Percentiles rank a stretch among this genome's conserved stretches.
phyloP scores from a whole-genome alignment of 2,113 vertebrate species.

The Aleadryas rufinucha region DNA sequence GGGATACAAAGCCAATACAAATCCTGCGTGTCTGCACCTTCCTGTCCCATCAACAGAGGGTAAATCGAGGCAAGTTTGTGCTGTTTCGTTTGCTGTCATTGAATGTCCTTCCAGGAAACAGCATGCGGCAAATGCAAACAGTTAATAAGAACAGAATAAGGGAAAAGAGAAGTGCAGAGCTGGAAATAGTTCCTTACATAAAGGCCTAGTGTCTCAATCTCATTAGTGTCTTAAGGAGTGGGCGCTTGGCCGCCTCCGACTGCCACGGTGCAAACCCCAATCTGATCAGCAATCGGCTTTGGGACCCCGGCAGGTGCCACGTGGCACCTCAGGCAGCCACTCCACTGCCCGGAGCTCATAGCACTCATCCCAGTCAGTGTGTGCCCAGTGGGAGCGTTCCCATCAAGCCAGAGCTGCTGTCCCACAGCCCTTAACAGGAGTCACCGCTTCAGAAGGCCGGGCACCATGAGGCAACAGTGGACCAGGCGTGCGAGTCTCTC shows the following conservation, averaged over 20 bases:
- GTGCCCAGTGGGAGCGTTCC: rapidly evolving
- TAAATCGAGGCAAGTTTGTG: neutral
- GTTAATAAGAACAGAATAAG: neutral
- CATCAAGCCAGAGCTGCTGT: neutral
- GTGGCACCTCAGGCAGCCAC: neutral
- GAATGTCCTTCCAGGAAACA: neutral
- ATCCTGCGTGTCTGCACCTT: neutral
- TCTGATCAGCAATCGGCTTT: conserved; percentile 42
- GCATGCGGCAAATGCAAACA: neutral
- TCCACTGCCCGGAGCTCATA: rapidly evolving
- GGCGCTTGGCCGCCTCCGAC: neutral
- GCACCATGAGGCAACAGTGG: neutral
- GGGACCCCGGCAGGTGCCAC: neutral
- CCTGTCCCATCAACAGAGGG: neutral
- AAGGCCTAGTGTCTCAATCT: conserved; percentile 50
- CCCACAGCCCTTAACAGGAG: rapidly evolving
- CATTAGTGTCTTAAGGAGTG: conserved; percentile 61
- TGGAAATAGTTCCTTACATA: conserved; percentile 53
- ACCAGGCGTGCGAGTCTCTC: conserved; percentile 77
- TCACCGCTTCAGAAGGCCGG: rapidly evolving
- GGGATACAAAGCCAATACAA: neutral
- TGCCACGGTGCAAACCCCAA: neutral
- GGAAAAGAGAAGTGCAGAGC: neutral
- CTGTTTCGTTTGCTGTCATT: neutral
- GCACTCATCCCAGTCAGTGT: rapidly evolving